Evolutionary conservation across 2,113 vertebrate species (phyloP).

Genomic region (Saimiri boliviensis): DNA sequence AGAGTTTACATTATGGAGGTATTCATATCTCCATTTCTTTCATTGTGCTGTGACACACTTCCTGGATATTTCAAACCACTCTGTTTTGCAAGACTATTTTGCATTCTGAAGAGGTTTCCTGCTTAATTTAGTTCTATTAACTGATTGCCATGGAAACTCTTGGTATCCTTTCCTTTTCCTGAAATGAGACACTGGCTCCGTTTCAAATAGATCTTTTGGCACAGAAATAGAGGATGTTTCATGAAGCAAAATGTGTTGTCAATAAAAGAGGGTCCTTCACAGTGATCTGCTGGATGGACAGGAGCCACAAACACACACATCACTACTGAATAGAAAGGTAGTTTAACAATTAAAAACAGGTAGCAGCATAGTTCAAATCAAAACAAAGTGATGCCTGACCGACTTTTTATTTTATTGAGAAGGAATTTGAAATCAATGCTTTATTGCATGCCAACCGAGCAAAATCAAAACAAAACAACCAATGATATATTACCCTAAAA

Average conservation of each 20-base stretch:
- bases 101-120: slow-evolving; percentile 77
- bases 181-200: slow-evolving; percentile 60
- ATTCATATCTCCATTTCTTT: slow-evolving; percentile 70
- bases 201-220: slow-evolving; percentile 40
- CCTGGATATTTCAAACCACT: slow-evolving; percentile 62
- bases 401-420: neutral
- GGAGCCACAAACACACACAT: neutral
- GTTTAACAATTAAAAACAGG: neutral
- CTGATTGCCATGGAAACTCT: slow-evolving; percentile 70
- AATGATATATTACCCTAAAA: neutral
- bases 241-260: neutral
- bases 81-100: slow-evolving; percentile 65
- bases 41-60: slow-evolving; percentile 63
- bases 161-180: slow-evolving; percentile 65
- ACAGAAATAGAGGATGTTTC: slow-evolving; percentile 43
- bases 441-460: neutral
- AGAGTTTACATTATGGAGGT: slow-evolving; percentile 70
- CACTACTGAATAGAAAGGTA: neutral
- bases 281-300: neutral
- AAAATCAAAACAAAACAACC: neutral
- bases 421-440: neutral
- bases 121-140: slow-evolving; percentile 62
- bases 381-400: neutral
- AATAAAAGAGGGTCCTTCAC: neutral
- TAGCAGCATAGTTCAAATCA: neutral